Evolutionary conservation across 2,797 vertebrate genomes (phyloP), one percentile per base, ranked within the genome.

Genomic region (Oceanodroma leucorhoa): DNA sequence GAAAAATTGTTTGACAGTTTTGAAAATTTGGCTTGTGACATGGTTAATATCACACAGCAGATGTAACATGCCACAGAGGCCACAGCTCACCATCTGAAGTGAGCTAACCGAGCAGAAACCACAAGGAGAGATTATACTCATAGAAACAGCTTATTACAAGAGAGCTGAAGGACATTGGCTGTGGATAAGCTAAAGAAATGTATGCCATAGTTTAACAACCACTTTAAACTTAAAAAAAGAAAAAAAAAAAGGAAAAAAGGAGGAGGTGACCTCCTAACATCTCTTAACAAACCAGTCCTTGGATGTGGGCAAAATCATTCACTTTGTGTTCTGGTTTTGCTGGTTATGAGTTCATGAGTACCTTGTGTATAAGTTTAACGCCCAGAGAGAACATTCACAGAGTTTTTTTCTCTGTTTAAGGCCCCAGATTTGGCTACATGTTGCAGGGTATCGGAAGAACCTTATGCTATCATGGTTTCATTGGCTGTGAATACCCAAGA

Each of bases 251-350:
- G 17, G 6, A 15, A 11, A 45, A 54, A 45, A 30, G 14, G 17
- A 26, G 4, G 14, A 22, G 6, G 1, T 2, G 1, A 21, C 16
- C 7, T 43, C 22, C 22, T 41, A 43, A 27, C 16, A 40, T 8
- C 24, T 51, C 34, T 34, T 46, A 76, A 36, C 19, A 82, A 61
- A 36, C 7, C 18, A 45, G 10, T 40, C 6, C 34, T 55, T 22
- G 14, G 18, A 14, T 55, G 9, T 62, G 13, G 13, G 30, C 20
- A 70, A 13, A 41, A 41, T 34, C 2, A 54, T 29, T 55, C 8
- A 76, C 22, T 29, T 62, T 14, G 11, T 69, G 26, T 62, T 83
- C 61, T 36, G 5, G 8, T 70, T 70, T 64, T 11, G 1, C 15
- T 57, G 36, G 8, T 43, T 62, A 24, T 23, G 27, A 36, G 18